Base-by-base conservation (phyloP, 2,113 vertebrate species). In the Pachypanchax playfairii region DNA sequence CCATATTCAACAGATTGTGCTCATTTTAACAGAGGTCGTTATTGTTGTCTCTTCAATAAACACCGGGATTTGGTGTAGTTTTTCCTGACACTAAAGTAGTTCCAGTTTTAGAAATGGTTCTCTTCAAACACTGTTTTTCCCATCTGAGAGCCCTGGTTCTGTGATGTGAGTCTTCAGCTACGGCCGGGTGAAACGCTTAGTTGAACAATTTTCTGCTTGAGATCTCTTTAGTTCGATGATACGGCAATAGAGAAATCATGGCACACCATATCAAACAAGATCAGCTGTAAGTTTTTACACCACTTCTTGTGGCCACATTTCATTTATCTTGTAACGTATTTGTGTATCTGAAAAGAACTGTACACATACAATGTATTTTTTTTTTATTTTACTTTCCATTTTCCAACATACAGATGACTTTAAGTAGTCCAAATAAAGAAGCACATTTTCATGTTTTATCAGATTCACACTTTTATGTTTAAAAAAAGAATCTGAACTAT, bases 161-260 rank as follows among this genome's bases (percentile, higher is more conserved):
- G 69, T 80, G 69, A 82, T 70, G 69, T 46, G 51, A 58, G 70
- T 62, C 78, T 76, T 75, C 61, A 63, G 71, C 61, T 5, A 26
- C 28, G 57, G 65, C 56, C 78, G 53, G 75, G 65, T 61, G 67
- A 79, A 82, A 86, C 46, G 61, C 78, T 82, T 66, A 31, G 82
- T 85, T 84, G 82, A 70, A 62, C 86, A 81, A 88, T 88, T 85
- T 88, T 87, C 76, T 77, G 82, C 81, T 68, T 14, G 75, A 84
- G 75, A 73, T 75, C 65, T 80, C 67, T 63, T 82, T 79, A 62
- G 77, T 74, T 75, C 68, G 57, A 52, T 86, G 80, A 79, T 85
- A 77, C 75, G 53, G 70, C 75, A 79, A 76, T 80, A 60, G 57
- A 81, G 57, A 73, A 73, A 72, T 64, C 67, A 60, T 57, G 67